Conservation (phyloP, 2,888 invertebrate species). For the Fragum fragum region DNA sequence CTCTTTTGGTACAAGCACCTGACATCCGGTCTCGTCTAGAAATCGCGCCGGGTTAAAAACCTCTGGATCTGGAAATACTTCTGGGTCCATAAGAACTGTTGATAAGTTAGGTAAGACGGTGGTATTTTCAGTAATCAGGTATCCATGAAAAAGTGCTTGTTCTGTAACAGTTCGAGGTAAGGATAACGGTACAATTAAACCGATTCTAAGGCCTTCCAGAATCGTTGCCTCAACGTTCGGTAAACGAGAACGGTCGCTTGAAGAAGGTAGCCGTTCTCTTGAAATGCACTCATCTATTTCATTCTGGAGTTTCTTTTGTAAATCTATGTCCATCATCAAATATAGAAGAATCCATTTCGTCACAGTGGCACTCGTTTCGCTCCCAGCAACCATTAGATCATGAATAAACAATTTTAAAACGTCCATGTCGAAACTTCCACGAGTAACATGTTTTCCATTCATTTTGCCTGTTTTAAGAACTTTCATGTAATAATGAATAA, state of each 20-base stretch:
- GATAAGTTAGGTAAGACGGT: constrained; percentile 72
- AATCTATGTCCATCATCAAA: constrained; percentile 20
- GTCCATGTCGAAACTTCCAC: not conserved
- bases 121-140: constrained; percentile 78
- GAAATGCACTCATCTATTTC: constrained; percentile 20
- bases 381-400: constrained; percentile 35
- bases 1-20: not conserved
- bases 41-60: constrained; percentile 5
- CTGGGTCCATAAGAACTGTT: constrained; percentile 59
- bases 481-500: not conserved
- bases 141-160: constrained; percentile 77
- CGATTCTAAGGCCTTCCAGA: constrained; percentile 37
- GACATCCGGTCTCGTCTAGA: not conserved
- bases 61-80: constrained; percentile 51
- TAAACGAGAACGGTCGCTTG: constrained; percentile 7
- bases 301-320: constrained; percentile 32
- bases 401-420: not conserved
- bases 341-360: constrained; percentile 30
- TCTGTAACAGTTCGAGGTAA: constrained; percentile 55
- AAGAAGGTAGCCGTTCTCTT: not conserved
- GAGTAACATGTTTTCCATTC: not conserved
- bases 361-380: constrained; percentile 32
- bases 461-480: not conserved
- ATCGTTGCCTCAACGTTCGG: constrained; percentile 33
- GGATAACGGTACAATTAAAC: constrained; percentile 32